Evolutionary conservation across 1,140 invertebrate genomes (phyloP).

Genomic region (Solenopsis invicta): DNA sequence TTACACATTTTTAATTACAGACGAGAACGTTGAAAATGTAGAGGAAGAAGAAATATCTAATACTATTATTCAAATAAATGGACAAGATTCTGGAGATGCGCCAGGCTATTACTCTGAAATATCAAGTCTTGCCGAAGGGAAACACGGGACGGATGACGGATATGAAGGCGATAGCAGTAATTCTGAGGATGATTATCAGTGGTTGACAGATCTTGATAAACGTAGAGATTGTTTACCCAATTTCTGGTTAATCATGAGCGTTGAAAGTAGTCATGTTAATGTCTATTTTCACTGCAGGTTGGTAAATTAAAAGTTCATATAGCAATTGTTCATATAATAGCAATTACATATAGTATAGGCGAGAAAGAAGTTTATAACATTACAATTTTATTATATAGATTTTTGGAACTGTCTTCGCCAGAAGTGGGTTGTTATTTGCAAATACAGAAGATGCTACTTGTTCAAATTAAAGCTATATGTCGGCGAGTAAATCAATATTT

Average conservation of each 20-base stretch:
- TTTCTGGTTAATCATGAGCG: conserved; percentile 92
- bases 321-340: neutral
- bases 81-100: conserved; percentile 83
- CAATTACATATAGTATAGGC: neutral
- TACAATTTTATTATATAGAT: conserved; percentile 81
- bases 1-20: conserved; percentile 51
- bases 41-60: conserved; percentile 68
- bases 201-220: conserved; percentile 88
- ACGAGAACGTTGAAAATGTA: conserved; percentile 64
- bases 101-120: conserved; percentile 84
- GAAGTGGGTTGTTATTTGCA: conserved; percentile 87
- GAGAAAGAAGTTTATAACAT: neutral
- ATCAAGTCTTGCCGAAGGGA: conserved; percentile 86
- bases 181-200: conserved; percentile 89
- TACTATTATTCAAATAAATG: conserved; percentile 64
- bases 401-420: conserved; percentile 87
- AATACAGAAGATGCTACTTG: conserved; percentile 87
- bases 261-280: conserved; percentile 89
- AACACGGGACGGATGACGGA: conserved; percentile 86
- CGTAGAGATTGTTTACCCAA: conserved; percentile 89
- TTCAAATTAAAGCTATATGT: conserved; percentile 89
- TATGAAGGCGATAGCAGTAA: conserved; percentile 89
- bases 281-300: conserved; percentile 92
- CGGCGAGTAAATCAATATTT: conserved; percentile 92
- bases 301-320: conserved; percentile 51